Conservation (phyloP, 2,113 vertebrate species). For the Athene noctua region DNA sequence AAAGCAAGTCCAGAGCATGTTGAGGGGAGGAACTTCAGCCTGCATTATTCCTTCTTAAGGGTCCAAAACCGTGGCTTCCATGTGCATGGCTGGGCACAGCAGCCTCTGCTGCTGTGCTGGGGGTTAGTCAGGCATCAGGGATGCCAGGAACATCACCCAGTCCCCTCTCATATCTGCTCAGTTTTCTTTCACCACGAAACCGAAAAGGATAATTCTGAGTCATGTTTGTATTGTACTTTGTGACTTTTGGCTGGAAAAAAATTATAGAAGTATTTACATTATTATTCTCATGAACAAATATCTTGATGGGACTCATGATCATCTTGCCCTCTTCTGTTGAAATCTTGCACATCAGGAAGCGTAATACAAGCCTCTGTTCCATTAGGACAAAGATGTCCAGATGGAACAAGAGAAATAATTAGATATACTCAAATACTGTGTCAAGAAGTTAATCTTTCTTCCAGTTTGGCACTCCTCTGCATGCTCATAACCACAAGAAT, state of each 20-base stretch:
- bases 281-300: neutral
- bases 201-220: neutral
- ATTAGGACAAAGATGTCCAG: neutral
- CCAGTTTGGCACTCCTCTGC: slow-evolving; percentile 18
- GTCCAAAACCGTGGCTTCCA: fast-evolving
- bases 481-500: slow-evolving; percentile 52
- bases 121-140: neutral
- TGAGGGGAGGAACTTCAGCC: neutral
- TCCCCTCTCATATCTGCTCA: neutral
- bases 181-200: neutral
- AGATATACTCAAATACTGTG: neutral
- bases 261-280: neutral
- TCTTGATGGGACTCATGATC: neutral
- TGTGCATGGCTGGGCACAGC: fast-evolving
- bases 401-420: neutral
- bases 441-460: slow-evolving; percentile 14
- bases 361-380: neutral
- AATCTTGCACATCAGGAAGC: neutral
- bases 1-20: neutral
- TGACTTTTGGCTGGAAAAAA: neutral
- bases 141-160: neutral
- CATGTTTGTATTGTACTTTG: neutral
- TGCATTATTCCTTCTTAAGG: neutral
- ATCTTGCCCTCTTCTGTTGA: slow-evolving; percentile 12
- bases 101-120: neutral